These are phyloP conservation scores for Hesperophylax magnus DNA, from an alignment of 1,140 invertebrate species.

Conservation along the genomic window DNA sequence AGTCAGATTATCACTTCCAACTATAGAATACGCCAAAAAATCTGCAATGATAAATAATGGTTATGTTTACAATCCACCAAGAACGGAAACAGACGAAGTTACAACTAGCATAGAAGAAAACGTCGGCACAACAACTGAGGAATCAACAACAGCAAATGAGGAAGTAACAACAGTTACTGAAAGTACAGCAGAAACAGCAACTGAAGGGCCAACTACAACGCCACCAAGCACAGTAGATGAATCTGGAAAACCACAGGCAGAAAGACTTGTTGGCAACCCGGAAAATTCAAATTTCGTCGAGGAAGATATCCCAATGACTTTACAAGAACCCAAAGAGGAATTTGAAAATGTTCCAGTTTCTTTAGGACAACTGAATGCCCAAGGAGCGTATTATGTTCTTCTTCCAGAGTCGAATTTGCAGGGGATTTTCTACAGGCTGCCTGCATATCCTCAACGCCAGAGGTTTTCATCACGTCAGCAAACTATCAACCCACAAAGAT, in stretches of 20 bases:
- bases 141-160: background rate
- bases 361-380: slow-evolving; percentile 10
- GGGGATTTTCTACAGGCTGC: slow-evolving; percentile 35
- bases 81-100: background rate
- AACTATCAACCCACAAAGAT: slow-evolving; percentile 12
- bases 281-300: background rate
- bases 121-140: background rate
- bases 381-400: slow-evolving; percentile 44
- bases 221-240: background rate
- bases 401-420: slow-evolving; percentile 46
- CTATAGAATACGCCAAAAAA: slow-evolving; percentile 15
- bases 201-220: background rate
- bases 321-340: background rate
- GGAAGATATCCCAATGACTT: background rate
- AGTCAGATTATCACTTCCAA: slow-evolving; percentile 50
- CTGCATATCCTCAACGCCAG: slow-evolving; percentile 28
- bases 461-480: slow-evolving; percentile 41
- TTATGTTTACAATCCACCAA: background rate
- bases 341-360: background rate
- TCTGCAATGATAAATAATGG: background rate
- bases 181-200: background rate
- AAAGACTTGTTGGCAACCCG: background rate
- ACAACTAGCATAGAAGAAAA: background rate
- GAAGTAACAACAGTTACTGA: background rate
- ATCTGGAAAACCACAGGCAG: background rate